A percentile compares a stretch with the other conserved stretches of the same genome.
These are phyloP conservation scores for Choreutis nemorana DNA, from an alignment of 2,888 invertebrate genomes.

Conservation along the genomic window DNA sequence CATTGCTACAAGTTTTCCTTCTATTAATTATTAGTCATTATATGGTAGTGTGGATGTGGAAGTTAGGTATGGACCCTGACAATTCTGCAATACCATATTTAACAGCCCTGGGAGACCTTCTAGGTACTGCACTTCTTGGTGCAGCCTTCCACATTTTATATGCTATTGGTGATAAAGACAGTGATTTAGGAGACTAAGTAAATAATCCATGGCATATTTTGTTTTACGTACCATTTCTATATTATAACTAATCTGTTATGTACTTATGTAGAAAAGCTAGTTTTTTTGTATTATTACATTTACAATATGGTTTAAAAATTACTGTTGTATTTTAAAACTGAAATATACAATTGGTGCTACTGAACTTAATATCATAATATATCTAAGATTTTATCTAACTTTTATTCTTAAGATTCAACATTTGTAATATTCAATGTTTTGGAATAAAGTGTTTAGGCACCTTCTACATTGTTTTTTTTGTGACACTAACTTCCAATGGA, in stretches of 20 bases:
- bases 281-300: no score
- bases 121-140: conserved; percentile 82
- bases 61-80: conserved; percentile 82
- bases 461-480: no score
- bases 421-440: no score
- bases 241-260: no score
- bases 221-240: background rate
- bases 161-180: conserved; percentile 77
- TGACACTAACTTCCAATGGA: no score
- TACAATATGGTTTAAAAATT: no score
- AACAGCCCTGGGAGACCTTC: conserved; percentile 87
- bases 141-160: conserved; percentile 77
- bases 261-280: no score
- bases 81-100: conserved; percentile 90
- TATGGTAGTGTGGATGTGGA: conserved; percentile 87
- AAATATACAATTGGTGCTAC: conserved; percentile 29
- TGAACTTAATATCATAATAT: conserved; percentile 14
- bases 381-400: no score
- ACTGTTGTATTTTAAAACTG: no score
- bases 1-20: conserved; percentile 72
- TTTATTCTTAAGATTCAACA: no score
- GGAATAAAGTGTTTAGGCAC: no score
- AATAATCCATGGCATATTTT: background rate
- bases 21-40: conserved; percentile 82
- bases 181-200: conserved; percentile 73